phyloP scores from a whole-genome alignment of 2,797 vertebrate species.

The Lepus oiostolus region DNA sequence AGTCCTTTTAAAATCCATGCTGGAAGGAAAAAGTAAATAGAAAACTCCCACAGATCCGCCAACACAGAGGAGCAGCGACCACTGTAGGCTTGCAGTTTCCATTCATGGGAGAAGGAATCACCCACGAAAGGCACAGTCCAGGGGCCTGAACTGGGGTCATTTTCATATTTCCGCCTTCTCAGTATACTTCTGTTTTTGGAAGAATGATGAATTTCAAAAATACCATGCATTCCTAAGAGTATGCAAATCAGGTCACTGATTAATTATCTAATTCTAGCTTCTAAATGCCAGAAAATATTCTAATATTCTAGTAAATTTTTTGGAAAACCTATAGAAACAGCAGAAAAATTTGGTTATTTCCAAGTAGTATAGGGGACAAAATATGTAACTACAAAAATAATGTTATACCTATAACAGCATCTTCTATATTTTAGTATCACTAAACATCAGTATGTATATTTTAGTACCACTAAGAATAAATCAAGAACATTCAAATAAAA shows the following conservation, averaged over 20 bases:
- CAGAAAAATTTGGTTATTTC: background rate
- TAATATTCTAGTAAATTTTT: background rate
- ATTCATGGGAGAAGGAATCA: background rate
- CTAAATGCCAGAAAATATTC: background rate
- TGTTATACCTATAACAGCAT: background rate
- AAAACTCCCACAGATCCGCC: background rate
- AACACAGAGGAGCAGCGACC: background rate
- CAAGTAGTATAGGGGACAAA: background rate
- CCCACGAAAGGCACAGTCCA: background rate
- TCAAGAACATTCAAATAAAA: background rate
- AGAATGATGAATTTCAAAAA: slow-evolving; percentile 13
- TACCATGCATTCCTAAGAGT: background rate
- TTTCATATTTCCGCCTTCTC: background rate
- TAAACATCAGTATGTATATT: background rate
- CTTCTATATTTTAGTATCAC: background rate
- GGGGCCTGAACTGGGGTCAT: background rate
- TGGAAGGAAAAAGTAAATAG: background rate
- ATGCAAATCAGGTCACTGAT: background rate
- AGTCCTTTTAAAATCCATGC: background rate
- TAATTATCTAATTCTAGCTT: background rate
- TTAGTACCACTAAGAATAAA: background rate
- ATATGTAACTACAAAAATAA: background rate
- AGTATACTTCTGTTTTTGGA: background rate
- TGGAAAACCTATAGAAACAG: background rate
- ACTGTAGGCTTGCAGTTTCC: background rate